These are phyloP conservation scores for Acridotheres tristis DNA, from an alignment of 2,797 vertebrate genomes.

Conservation along the genomic window DNA sequence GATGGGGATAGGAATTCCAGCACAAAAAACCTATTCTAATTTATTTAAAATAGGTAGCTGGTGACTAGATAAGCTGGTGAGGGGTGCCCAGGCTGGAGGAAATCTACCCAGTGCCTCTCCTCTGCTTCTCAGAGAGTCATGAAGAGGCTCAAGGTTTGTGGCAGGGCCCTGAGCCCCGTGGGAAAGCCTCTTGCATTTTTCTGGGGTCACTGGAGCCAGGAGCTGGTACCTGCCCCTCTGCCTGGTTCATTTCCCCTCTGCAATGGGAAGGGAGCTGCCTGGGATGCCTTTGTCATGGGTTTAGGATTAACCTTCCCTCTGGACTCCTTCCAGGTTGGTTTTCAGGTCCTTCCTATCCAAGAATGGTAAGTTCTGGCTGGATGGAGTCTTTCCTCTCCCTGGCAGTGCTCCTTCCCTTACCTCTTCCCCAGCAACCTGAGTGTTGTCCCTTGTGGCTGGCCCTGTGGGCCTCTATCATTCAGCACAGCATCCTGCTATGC, in stretches of 20 bases:
- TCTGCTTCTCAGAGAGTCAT: background rate
- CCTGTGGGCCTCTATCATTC: background rate
- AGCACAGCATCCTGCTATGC: background rate
- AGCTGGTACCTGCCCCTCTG: background rate
- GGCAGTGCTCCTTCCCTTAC: background rate
- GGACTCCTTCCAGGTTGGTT: background rate
- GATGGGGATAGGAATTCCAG: background rate
- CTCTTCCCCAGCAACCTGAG: accelerated
- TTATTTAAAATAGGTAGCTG: background rate
- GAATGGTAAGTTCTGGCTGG: background rate
- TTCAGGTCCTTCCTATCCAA: background rate
- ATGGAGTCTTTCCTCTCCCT: background rate
- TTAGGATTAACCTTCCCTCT: background rate
- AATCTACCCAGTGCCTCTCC: accelerated
- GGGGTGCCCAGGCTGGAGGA: background rate
- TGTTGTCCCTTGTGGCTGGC: background rate
- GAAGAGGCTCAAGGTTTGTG: background rate
- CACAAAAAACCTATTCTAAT: background rate
- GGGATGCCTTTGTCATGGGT: background rate
- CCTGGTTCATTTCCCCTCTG: background rate
- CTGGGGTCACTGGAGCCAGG: background rate
- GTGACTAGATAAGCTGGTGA: background rate
- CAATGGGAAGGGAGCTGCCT: background rate
- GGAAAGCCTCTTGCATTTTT: background rate
- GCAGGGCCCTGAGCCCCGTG: accelerated